Evolutionary conservation across 1,140 invertebrate species (phyloP).

Genomic region (Sitophilus oryzae): DNA sequence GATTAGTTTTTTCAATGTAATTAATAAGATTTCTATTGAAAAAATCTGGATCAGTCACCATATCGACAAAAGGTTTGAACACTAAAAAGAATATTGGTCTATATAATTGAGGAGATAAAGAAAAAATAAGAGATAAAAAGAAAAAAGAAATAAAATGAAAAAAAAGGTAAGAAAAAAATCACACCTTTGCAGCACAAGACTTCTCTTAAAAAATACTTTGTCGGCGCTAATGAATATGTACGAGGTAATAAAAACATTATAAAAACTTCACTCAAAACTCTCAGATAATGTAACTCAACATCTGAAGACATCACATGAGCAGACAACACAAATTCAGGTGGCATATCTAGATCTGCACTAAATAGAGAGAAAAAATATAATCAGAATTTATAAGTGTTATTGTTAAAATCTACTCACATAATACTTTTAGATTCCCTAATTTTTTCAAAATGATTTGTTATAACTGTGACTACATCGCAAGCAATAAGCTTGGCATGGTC

Average conservation of each 20-base stretch:
- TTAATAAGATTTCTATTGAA: slow-evolving; percentile 82
- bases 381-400: not conserved
- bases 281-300: slow-evolving; percentile 72
- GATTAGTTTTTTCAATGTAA: slow-evolving; percentile 69
- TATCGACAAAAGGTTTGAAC: slow-evolving; percentile 74
- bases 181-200: slow-evolving; percentile 75
- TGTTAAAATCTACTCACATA: slow-evolving; percentile 58
- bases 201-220: slow-evolving; percentile 75
- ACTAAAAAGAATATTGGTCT: slow-evolving; percentile 53
- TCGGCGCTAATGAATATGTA: slow-evolving; percentile 69
- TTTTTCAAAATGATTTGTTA: slow-evolving; percentile 80
- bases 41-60: slow-evolving; percentile 83
- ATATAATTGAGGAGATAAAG: too few species aligned
- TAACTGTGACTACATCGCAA: slow-evolving; percentile 69
- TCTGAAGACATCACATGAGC: slow-evolving; percentile 67
- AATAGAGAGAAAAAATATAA: slow-evolving; percentile 22
- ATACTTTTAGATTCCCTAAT: slow-evolving; percentile 69
- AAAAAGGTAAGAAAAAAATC: slow-evolving; percentile 4
- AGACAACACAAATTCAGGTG: slow-evolving; percentile 68
- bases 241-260: slow-evolving; percentile 74
- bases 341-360: slow-evolving; percentile 54
- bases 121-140: too few species aligned
- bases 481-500: slow-evolving; percentile 79
- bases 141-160: too few species aligned
- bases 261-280: slow-evolving; percentile 74